Conservation (phyloP, 2,113 vertebrate genomes). For the Sisor rabdophorus region DNA sequence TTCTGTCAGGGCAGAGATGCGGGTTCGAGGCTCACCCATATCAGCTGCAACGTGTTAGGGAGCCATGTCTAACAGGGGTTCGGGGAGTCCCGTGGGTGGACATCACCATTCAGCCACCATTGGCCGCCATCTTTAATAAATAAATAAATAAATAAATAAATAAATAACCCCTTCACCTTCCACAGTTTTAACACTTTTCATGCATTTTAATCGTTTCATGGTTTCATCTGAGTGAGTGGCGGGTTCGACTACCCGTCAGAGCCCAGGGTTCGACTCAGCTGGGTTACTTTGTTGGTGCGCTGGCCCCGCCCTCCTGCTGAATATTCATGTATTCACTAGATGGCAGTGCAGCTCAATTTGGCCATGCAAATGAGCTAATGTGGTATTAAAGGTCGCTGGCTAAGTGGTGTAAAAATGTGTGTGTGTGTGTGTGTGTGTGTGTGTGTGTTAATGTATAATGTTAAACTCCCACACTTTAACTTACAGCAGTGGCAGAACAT, state of each 20-base stretch:
- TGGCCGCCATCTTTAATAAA: no score
- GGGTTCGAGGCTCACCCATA: no score
- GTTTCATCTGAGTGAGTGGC: conserved; percentile 6
- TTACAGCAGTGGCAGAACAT: conserved; percentile 3
- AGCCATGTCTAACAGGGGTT: conserved; percentile 10
- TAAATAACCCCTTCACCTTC: no score
- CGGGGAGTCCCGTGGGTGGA: background rate
- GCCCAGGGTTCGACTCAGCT: conserved; percentile 59
- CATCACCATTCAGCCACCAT: no score
- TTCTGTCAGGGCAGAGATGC: no score
- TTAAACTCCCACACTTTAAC: conserved; percentile 18
- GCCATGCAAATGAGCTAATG: conserved; percentile 47
- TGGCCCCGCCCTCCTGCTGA: conserved; percentile 48
- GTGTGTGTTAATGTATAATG: conserved; percentile 34
- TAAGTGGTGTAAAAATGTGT: conserved; percentile 15
- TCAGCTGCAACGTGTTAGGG: background rate
- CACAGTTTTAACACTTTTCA: no score
- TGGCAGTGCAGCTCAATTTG: conserved; percentile 53
- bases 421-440: conserved; percentile 39
- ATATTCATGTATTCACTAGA: conserved; percentile 64
- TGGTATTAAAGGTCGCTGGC: conserved; percentile 43
- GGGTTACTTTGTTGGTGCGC: conserved; percentile 60
- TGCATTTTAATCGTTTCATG: background rate
- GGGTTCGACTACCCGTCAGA: conserved; percentile 65
- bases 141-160: no score